Conservation (phyloP, 2,888 invertebrate species). For the Malthinus seriepunctatus region DNA sequence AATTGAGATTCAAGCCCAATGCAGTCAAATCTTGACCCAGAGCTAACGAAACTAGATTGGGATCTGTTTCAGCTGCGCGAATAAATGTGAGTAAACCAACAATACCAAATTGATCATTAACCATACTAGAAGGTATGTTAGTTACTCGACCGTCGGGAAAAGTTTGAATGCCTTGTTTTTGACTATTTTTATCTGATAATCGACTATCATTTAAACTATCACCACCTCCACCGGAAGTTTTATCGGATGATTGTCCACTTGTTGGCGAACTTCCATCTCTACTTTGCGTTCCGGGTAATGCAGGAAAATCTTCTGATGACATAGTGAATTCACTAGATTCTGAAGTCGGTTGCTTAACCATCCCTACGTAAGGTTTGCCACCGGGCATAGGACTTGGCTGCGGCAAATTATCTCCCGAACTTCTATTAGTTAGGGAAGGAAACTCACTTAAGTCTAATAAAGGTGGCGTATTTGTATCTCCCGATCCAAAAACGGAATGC, state of each 20-base stretch:
- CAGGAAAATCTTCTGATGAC: conserved; percentile 99
- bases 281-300: conserved; percentile 81
- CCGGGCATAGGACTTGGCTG: conserved; percentile 85
- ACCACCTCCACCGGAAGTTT: conserved; percentile 53
- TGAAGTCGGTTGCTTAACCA: conserved; percentile 92
- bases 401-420: conserved; percentile 74
- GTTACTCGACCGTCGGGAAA: conserved; percentile 97
- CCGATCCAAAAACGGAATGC: conserved; percentile 81
- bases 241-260: conserved; percentile 55
- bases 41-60: conserved; percentile 93
- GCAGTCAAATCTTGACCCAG: conserved; percentile 98
- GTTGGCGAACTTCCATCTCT: conserved; percentile 71
- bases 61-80: conserved; percentile 96
- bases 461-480: conserved; percentile 70
- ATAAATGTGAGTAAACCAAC: conserved; percentile 98
- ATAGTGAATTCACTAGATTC: conserved; percentile 95
- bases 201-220: conserved; percentile 32
- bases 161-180: conserved; percentile 81
- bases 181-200: conserved; percentile 31
- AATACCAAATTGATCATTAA: conserved; percentile 99
- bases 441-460: conserved; percentile 90
- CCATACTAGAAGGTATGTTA: conserved; percentile 98
- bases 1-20: conserved; percentile 96
- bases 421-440: conserved; percentile 88
- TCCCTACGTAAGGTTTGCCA: conserved; percentile 93